Evolutionary conservation across 2,888 invertebrate species (phyloP), one percentile per base, ranked within the genome.

Genomic region (Ametastegia equiseti): DNA sequence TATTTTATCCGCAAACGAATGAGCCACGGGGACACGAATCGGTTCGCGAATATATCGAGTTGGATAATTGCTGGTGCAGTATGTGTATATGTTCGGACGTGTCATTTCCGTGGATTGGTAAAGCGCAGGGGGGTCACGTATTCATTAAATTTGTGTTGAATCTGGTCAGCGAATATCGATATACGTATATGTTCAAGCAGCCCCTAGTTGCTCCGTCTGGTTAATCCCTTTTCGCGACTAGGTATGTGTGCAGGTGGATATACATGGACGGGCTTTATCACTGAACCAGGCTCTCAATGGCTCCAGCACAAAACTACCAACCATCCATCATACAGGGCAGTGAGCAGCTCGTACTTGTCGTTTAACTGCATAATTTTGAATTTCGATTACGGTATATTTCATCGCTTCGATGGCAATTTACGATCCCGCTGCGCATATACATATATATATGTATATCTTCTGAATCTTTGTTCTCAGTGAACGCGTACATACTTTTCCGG

Each of bases 111-210:
- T n/a, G n/a, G n/a, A n/a, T n/a, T n/a, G n/a, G n/a, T n/a, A n/a
- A n/a, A n/a, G n/a, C n/a, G n/a, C n/a, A n/a, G n/a, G n/a, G n/a
- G 27, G 45, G 47, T 71, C 71, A 71, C 71, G 27, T 71, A 71
- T 71, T 71, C 71, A 30, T 45, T 45, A 45, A 71, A 71, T 71
- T 47, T 33, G 47, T 47, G 71, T 71, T 71, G 30, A 71, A 45
- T 45, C 47, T 45, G 71, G 71, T 71, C 47, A 9, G 71, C 47
- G 71, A 47, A 71, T 71, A 71, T 71, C 47, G 71, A 71, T 47
- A 71, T n/a, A n/a, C n/a, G n/a, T n/a, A n/a, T n/a, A n/a, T 45
- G 47, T 27, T 33, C 30, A 4, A 39, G 39, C 67, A 39, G n/a
- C 54, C n/a, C 47, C 47, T 47, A 13, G 13, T 7, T n/a, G 19